These are phyloP conservation scores for Miichthys miiuy DNA, from an alignment of 2,797 vertebrate genomes.

Conservation along the genomic window DNA sequence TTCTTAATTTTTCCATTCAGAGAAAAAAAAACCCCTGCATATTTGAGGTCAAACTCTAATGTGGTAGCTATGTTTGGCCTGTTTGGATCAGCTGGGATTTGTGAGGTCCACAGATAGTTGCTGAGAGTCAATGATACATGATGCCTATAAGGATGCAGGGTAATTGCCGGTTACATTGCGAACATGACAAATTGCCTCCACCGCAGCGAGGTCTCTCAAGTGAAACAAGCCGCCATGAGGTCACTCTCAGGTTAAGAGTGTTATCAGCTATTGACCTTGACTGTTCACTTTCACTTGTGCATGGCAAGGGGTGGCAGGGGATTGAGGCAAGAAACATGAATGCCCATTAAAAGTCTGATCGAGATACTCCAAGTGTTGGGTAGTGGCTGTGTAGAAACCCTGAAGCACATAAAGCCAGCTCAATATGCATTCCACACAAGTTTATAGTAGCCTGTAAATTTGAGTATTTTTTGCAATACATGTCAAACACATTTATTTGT, in stretches of 20 bases:
- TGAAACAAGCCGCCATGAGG: constrained; percentile 70
- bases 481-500: neutral
- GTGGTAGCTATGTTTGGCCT: constrained; percentile 71
- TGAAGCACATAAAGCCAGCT: neutral
- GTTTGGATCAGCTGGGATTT: constrained; percentile 76
- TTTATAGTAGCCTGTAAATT: neutral
- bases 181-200: constrained; percentile 82
- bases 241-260: constrained; percentile 77
- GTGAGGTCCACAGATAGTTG: constrained; percentile 73
- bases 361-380: neutral
- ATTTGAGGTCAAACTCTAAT: constrained; percentile 73
- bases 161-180: constrained; percentile 80
- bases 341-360: constrained; percentile 37
- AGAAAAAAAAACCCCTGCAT: constrained; percentile 15
- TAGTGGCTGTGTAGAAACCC: neutral
- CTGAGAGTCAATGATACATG: constrained; percentile 81
- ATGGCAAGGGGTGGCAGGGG: constrained; percentile 43
- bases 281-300: constrained; percentile 55
- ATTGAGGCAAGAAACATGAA: constrained; percentile 29
- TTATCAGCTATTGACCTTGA: constrained; percentile 81
- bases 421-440: neutral
- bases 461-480: neutral
- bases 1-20: constrained; percentile 49
- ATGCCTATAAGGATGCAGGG: constrained; percentile 78
- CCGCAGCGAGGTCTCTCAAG: constrained; percentile 70